Conservation (phyloP, 2,797 vertebrate genomes). For the Peromyscus attwateri region DNA sequence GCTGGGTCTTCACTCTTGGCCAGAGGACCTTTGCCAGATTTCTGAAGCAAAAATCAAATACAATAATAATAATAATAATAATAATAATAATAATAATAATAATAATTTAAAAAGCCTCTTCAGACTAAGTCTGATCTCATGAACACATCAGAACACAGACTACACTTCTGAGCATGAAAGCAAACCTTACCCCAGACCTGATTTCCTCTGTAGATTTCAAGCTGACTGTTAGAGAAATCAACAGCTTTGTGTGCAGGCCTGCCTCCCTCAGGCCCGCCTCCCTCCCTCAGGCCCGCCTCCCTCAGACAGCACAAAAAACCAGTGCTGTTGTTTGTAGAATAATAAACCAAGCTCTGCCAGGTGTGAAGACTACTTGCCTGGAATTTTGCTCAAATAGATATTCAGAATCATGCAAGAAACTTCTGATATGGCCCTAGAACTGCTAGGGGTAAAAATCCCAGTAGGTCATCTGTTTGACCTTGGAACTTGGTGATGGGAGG, state of each 20-base stretch:
- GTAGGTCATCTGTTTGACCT: background rate
- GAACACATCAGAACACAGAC: background rate
- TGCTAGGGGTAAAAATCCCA: background rate
- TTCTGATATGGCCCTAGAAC: background rate
- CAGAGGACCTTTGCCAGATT: background rate
- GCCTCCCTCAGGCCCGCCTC: background rate
- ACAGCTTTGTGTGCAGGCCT: background rate
- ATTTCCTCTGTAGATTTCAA: background rate
- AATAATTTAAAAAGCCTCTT: background rate
- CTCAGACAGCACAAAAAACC: background rate
- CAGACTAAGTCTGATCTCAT: background rate
- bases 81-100: background rate
- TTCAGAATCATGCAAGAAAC: slow-evolving; percentile 16
- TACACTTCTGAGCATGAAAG: background rate
- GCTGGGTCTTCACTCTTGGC: background rate
- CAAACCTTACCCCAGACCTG: background rate
- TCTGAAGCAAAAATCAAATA: slow-evolving; percentile 43
- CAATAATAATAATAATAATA: background rate
- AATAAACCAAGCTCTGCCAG: background rate
- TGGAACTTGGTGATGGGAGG: background rate
- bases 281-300: background rate
- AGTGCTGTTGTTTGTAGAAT: background rate
- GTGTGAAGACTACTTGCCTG: background rate
- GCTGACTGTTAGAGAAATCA: background rate
- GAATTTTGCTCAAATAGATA: slow-evolving; percentile 1